Evolutionary conservation across 2,113 vertebrate genomes (phyloP), one percentile per base, ranked within the genome.

Genomic region (Nothocercus julius): DNA sequence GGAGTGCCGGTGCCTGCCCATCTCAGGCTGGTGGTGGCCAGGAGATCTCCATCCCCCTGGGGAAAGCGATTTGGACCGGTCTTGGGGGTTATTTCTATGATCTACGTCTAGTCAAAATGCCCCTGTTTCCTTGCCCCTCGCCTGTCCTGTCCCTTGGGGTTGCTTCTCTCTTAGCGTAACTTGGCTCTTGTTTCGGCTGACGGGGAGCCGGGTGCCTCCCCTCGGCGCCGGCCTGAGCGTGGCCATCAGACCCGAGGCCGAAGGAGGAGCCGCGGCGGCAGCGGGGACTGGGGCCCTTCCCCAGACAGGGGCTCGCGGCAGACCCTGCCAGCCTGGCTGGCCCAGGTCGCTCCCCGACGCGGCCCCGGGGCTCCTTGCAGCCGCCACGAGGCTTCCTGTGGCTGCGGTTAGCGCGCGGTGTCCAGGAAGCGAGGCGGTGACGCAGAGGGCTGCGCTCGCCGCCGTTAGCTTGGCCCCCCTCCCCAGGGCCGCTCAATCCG

Each of bases 351-450:
- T 20, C 44, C 45, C 45, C 45, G 45, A 7, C 7, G 19, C 47
- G 47, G 47, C 47, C 19, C 49, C 44, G 70, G 44, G n/a, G 5
- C 79, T 51, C 4, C 54, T 45, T 49, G 64, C 77, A 14, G 11
- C 81, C 20, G 0, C 56, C 58, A 44, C 4, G 9, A 47, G 88
- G 73, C 14, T 94, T 76, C 74, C 83, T 54, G 81, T 40, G 13
- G 69, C 69, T 5, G 47, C 0, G 1, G 90, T 21, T 83, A 58
- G 85, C 36, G 63, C 5, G 59, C 1, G 17, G 76, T 47, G 92
- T 91, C 42, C 95, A 93, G 94, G 94, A 96, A 95, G 75, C 38
- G 0, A 3, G 0, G 2, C 2, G 13, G 38, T 97, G 95, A 96
- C 77, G 90, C 88, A 94, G 7, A 22, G 3, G n/a, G 85, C 81